Evolutionary conservation across 2,888 invertebrate genomes (phyloP), one percentile per base, ranked within the genome.

Genomic region (Philhelius pedissequus): DNA sequence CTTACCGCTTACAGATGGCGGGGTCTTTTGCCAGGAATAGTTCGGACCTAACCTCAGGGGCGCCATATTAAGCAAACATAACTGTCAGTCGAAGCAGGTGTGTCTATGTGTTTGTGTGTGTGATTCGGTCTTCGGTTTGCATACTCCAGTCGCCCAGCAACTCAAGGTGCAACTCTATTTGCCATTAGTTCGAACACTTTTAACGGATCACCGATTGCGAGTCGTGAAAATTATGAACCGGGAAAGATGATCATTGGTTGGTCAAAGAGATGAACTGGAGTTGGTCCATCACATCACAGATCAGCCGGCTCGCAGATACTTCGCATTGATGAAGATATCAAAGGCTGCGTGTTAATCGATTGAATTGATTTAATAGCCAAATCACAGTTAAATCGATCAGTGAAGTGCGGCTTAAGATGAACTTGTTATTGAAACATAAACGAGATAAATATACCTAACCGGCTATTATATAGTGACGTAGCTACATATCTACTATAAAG

Each of bases 321-420:
- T 38, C 48, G 52, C 40, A 30, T 50, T 69, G 60, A 52, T 69
- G 50, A 50, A 56, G 58, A 66, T 56, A 30, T 68, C 58, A 18
- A n/a, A 15, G 60, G 48, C 48, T 45, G 75, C 35, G 38, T 48
- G 75, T 66, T 15, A 54, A 75, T 43, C 25, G 68, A 58, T 50
- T 54, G 60, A 52, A 62, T 54, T 68, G 68, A 75, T 75, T 80
- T 60, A 75, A 82, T 66, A 52, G 52, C 15, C 68, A 52, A 77
- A 71, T 77, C 66, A 82, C 81, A 77, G 82, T 83, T 83, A 83
- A 78, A 69, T 78, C 71, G 68, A 77, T 82, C 82, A 77, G 35
- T 38, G 45, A 45, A 69, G 60, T 58, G 68, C 79, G 68, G 60
- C 69, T 80, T 50, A 52, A 68, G 58, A 54, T 69, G 73, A 69